Evolutionary conservation across 1,140 invertebrate species (phyloP), one percentile per base, ranked within the genome.

Genomic region (Zaprionus taronus): DNA sequence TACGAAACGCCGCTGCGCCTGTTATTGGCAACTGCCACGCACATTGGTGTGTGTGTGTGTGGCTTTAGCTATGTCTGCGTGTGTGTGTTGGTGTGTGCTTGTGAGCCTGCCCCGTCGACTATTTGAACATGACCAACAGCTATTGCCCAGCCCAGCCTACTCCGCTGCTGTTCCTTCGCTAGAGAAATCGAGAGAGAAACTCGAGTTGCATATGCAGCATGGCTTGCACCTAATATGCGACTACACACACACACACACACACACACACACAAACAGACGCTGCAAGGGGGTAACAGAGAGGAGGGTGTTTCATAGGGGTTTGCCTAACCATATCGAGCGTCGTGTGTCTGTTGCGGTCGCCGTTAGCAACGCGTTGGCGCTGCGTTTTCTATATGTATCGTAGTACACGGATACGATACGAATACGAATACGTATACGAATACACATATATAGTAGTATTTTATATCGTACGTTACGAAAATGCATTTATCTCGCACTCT

Each of bases 101-200:
- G 11, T 47, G 41, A 47, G 41, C 41, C 20, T 51, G 22, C 31
- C 24, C 36, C 44, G 80, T 65, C 65, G 81, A 67, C 78, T 81
- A 82, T 85, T 85, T 85, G 83, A 86, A 85, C 83, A 85, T 86
- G 83, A 81, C 83, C 83, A 85, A 86, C 83, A 86, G 83, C 79
- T 80, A 81, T 80, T 22, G 77, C 77, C 58, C 66, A 58, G 67
- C 61, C 67, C 64, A 71, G 53, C 34, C 80, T 56, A 15, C 79
- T 44, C 57, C 58, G 47, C 26, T 56, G 28, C 63, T 71, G 67
- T 58, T 49, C 61, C 66, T 81, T 70, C 69, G 69, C 74, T 71
- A 36, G 67, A 58, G 64, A 66, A 66, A 62, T 49, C 31, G 31
- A 41, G 64, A 67, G 31, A 64, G 85, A 80, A 81, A 81, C 84